Base-by-base conservation (phyloP, 2,888 invertebrate species). In the Idaea biselata region DNA sequence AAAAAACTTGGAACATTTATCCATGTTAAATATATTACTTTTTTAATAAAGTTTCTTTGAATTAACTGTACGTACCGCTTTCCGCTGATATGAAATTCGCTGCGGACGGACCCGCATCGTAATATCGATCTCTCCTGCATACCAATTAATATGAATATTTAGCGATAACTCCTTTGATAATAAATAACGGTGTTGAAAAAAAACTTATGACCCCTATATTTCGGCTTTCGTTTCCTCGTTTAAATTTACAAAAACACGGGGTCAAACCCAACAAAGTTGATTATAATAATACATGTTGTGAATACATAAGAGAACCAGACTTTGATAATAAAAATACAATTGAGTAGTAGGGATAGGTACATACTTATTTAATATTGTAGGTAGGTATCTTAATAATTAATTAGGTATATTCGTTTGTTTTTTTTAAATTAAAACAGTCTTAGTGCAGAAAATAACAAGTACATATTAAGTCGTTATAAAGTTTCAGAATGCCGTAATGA, bases 31-130 rank as follows among this genome's bases (percentile, higher is more conserved):
- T n/a, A n/a, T n/a, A n/a, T n/a, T n/a, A n/a, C 25, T 25, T 25
- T 25, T 25, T 25, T 25, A 25, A 44, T 44, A 44, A 44, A 44
- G 44, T 14, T 44, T 44, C 44, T 44, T 7, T 44, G 44, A 63
- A 17, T 60, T 67, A 68, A 74, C 65, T 61, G 70, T 72, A 69
- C 60, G 31, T 11, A 44, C 14, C 8, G 44, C 14, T 25, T 25
- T 25, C 25, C 44, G 44, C 11, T 44, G 69, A 76, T 76, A 74
- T 72, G 60, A 73, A 74, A 75, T 77, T 79, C 65, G 74, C 72
- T 74, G 67, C 58, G 59, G 64, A 73, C 88, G 59, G 65, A 73
- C 88, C 88, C 89, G 88, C 88, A 88, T 87, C 62, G 68, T 64
- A 68, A 67, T 79, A 86, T 87, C 85, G 86, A 86, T 83, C 83